A percentile compares a stretch with the other conserved stretches of the same genome.
These are phyloP conservation scores for Myiothlypis chrysogaster DNA, from an alignment of 2,797 vertebrate species.

Conservation along the genomic window DNA sequence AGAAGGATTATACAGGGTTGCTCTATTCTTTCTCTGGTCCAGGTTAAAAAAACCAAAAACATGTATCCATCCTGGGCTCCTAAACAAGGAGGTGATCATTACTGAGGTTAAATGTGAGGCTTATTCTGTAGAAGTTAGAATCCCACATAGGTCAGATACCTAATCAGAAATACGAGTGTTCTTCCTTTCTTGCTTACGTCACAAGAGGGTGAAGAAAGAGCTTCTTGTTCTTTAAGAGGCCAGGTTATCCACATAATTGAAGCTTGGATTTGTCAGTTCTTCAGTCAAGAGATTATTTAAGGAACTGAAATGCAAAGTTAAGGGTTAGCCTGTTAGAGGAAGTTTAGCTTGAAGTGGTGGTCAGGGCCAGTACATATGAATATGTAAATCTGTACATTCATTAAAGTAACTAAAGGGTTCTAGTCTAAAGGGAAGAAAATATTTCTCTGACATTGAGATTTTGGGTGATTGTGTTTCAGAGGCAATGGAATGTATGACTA, in stretches of 20 bases:
- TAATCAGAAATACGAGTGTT: not conserved
- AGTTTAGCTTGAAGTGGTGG: not conserved
- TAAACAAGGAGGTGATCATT: not conserved
- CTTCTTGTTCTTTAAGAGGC: not conserved
- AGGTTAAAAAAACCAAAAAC: too few species aligned
- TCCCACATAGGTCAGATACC: accelerated
- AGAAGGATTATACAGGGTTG: not conserved
- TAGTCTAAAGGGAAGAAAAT: not conserved
- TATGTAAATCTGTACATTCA: not conserved
- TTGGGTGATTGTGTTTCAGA: not conserved
- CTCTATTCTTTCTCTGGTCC: not conserved
- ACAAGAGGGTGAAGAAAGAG: not conserved
- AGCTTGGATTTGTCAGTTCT: not conserved
- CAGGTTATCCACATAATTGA: not conserved
- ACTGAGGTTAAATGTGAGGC: not conserved
- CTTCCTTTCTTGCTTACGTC: not conserved
- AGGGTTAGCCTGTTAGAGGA: not conserved
- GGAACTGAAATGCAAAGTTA: not conserved
- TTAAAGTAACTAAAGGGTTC: not conserved
- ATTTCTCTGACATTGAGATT: not conserved
- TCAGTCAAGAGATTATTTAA: not conserved
- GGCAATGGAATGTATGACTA: not conserved
- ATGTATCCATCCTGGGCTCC: not conserved
- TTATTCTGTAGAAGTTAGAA: not conserved
- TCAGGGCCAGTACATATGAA: not conserved